Conservation (phyloP, 2,113 vertebrate species). For the Trichomycterus rosablanca region DNA sequence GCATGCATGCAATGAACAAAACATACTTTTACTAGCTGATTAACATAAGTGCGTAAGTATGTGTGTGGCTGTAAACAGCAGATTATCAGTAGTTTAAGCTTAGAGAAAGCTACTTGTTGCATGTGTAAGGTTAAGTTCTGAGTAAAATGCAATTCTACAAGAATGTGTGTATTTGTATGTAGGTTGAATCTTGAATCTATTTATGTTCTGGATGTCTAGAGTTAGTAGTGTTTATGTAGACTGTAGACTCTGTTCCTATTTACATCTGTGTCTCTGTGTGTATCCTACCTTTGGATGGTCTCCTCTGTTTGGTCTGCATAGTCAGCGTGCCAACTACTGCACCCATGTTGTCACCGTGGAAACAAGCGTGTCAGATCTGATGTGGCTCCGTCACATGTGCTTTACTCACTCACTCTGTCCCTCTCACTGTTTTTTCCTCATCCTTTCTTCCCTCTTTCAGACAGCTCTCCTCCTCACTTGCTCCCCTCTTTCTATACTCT, state of each 20-base stretch:
- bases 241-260: too few relatives aligned
- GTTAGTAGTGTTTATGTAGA: constrained; percentile 1
- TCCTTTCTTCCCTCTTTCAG: constrained; percentile 18
- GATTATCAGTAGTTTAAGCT: background rate
- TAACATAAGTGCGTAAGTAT: background rate
- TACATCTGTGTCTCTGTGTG: constrained; percentile 11
- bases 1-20: background rate
- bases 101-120: constrained; percentile 20
- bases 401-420: constrained; percentile 40
- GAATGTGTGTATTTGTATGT: background rate
- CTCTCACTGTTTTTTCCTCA: constrained; percentile 42
- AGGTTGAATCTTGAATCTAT: background rate
- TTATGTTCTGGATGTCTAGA: background rate
- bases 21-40: too few relatives aligned
- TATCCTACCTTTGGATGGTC: constrained; percentile 89
- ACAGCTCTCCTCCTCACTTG: background rate
- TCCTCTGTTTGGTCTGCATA: constrained; percentile 89
- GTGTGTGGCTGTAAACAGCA: background rate
- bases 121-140: constrained; percentile 12
- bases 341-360: constrained; percentile 79
- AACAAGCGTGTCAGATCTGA: constrained; percentile 58
- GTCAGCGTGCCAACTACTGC: constrained; percentile 95
- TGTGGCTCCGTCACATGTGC: constrained; percentile 58
- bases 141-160: constrained; percentile 30
- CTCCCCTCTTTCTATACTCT: constrained; percentile 29